Base-by-base conservation (phyloP, 2,888 invertebrate genomes). In the Philereme vetulata region DNA sequence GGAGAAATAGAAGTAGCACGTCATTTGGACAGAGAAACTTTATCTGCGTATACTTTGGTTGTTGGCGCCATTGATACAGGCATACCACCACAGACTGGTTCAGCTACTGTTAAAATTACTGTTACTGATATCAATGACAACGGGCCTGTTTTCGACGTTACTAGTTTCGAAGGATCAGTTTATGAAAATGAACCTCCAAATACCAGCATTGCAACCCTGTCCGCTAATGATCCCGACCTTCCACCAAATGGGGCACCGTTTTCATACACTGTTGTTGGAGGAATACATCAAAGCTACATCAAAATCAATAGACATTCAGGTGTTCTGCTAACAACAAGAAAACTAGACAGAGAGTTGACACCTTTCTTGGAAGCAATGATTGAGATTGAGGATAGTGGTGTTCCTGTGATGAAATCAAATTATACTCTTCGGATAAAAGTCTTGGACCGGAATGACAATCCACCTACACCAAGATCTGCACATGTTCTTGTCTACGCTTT, bases 161-260 rank as follows among this genome's bases (percentile, higher is more conserved):
- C 93, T 1, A 94, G 94, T 67, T 93, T 96, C 21, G 85, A 95
- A 45, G 98, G 97, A 0, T 95, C 95, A 66, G 95, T 98, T 0
- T 93, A 94, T 58, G 98, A 98, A 88, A 98, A 98, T 78, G 96
- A 97, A 82, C 96, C 96, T 0, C 94, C 96, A 0, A 96, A 95
- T 60, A 96, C 97, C 0, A 95, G 94, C 67, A 95, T 98, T 8
- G 95, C 96, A 93, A 96, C 96, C 0, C 90, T 98, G n/a, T 93
- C 95, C 4, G 98, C 98, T 0, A 96, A 93, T 51, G 98, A 98
- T 92, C 96, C 96, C 0, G 98, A 98, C 86, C 83, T 97, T 54
- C 96, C 97, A 21, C 97, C 97, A 4, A 98, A 98, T 78, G 97
- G 97, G 5, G 97, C 96, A 4, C 98, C 98, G 9, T 98, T 98